phyloP scores from a whole-genome alignment of 2,113 vertebrate species.

The Vicugna pacos region DNA sequence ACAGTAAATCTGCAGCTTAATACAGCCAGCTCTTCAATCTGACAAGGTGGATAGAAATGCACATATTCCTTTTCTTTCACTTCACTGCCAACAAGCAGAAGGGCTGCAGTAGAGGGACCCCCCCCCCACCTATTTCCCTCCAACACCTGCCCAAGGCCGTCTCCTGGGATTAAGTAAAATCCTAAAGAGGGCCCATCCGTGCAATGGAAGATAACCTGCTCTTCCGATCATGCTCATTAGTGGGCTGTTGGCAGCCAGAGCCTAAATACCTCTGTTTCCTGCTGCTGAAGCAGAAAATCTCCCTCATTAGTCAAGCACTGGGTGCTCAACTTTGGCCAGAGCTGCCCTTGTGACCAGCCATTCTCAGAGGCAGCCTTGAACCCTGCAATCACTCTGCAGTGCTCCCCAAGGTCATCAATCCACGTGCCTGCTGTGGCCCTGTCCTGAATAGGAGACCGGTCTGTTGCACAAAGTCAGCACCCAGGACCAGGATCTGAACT shows the following conservation, averaged over 20 bases:
- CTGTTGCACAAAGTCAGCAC: neutral
- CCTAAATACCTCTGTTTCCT: neutral
- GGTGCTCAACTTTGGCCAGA: neutral
- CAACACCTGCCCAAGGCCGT: too few relatives aligned
- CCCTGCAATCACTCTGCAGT: fast-evolving
- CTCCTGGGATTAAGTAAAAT: neutral
- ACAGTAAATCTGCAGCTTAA: conserved; percentile 16
- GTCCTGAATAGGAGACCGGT: neutral
- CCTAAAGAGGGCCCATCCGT: neutral
- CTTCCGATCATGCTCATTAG: neutral
- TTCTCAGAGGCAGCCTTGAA: neutral
- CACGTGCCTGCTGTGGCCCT: fast-evolving
- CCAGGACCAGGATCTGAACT: neutral
- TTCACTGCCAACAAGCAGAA: neutral
- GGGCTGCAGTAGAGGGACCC: too few relatives aligned
- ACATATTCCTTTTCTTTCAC: neutral
- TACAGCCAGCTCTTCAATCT: neutral
- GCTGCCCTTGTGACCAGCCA: too few relatives aligned
- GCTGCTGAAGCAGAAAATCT: neutral
- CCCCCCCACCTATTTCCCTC: neutral
- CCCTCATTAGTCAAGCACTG: neutral
- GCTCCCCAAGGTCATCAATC: neutral
- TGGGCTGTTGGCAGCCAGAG: neutral
- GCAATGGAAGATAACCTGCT: neutral
- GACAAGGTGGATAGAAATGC: neutral